A percentile compares a stretch with the other conserved stretches of the same genome.
phyloP scores from a whole-genome alignment of 64 coral and sea anemone genomes.

The Platygyra sinensis region DNA sequence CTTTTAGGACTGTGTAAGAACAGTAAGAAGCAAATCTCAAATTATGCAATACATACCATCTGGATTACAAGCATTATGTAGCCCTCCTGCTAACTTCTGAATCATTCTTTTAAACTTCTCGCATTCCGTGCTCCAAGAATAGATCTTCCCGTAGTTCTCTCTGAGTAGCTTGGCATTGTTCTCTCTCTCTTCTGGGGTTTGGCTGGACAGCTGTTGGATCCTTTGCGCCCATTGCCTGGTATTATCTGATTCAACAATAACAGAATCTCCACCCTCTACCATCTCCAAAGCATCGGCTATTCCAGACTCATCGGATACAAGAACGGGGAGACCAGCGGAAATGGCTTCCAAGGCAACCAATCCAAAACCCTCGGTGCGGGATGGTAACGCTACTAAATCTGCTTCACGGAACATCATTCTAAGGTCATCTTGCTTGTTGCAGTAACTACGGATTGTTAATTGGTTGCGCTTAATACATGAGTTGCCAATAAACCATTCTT shows the following conservation, averaged over 20 bases:
- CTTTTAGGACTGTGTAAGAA: too few relatives aligned
- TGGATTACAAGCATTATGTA: too few relatives aligned
- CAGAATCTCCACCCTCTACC: not conserved
- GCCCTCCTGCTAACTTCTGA: not conserved
- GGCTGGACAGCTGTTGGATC: not conserved
- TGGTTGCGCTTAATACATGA: not conserved
- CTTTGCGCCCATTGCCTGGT: not conserved
- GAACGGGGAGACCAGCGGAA: constrained; percentile 8
- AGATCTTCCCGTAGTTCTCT: not conserved
- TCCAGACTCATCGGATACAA: not conserved
- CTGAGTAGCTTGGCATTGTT: not conserved
- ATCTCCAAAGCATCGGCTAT: not conserved
- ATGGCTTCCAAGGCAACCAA: constrained; percentile 36
- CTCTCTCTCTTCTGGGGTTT: not conserved
- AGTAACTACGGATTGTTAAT: constrained; percentile 8
- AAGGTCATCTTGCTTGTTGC: constrained; percentile 4
- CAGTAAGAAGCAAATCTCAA: too few relatives aligned
- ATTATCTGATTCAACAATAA: constrained; percentile 9
- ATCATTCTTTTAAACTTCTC: not conserved
- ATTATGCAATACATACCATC: too few relatives aligned
- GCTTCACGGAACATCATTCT: not conserved
- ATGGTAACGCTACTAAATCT: constrained; percentile 29
- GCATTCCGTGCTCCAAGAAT: not conserved
- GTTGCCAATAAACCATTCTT: constrained; percentile 2
- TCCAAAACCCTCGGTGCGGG: constrained; percentile 27